Conservation (phyloP, 1,140 invertebrate genomes). For the Pseudomyrmex flavicornis region DNA sequence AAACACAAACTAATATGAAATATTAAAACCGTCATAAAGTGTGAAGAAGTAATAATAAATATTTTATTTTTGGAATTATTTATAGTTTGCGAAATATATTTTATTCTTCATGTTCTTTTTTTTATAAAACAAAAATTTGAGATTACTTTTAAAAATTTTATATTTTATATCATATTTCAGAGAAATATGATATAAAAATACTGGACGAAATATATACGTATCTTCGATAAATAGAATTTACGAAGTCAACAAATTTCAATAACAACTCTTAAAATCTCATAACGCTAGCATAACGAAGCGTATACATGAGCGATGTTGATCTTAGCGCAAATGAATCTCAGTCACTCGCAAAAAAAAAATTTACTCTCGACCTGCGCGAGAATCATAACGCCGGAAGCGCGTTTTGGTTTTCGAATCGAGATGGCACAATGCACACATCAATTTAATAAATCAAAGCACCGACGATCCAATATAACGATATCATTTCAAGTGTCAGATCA, state of each 20-base stretch:
- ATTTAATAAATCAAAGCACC: conserved; percentile 28
- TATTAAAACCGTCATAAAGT: neutral
- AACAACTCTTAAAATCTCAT: neutral
- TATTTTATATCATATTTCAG: too few relatives aligned
- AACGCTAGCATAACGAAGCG: neutral
- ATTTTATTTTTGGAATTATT: neutral
- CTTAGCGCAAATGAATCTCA: conserved; percentile 1
- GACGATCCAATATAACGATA: neutral
- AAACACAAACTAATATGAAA: neutral
- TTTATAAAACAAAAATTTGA: too few relatives aligned
- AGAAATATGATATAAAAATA: neutral
- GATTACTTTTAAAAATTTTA: too few relatives aligned
- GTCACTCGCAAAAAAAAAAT: conserved; percentile 14
- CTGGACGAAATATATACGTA: neutral
- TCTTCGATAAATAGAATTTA: neutral
- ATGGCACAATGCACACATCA: neutral
- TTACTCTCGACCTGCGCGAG: conserved; percentile 21
- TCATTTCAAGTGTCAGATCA: neutral
- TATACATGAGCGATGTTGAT: neutral
- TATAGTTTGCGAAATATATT: neutral
- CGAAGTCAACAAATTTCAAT: neutral
- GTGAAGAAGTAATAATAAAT: neutral
- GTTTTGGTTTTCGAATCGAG: neutral
- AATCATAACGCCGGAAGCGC: conserved; percentile 17
- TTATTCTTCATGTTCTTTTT: too few relatives aligned